Evolutionary conservation across 1,140 invertebrate species (phyloP).

Genomic region (Drosophila elegans): DNA sequence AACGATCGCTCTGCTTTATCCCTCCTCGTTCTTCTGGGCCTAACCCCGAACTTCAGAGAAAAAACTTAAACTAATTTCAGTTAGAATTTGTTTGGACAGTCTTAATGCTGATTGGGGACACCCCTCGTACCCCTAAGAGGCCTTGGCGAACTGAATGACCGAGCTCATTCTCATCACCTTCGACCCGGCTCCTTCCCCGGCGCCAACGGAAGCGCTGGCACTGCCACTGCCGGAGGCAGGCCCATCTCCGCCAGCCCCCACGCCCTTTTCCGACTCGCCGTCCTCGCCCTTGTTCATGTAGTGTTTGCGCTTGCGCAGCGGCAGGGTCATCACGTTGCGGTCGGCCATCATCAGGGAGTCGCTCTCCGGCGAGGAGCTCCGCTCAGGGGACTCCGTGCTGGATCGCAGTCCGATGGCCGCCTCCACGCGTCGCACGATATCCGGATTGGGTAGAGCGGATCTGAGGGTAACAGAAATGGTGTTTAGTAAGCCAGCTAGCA

Average conservation of each 20-base stretch:
- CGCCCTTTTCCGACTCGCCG: conserved; percentile 9
- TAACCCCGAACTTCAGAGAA: conserved; percentile 27
- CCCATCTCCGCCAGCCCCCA: conserved; percentile 2
- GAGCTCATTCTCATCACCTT: conserved; percentile 89
- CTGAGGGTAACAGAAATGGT: conserved; percentile 38
- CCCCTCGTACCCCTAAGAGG: conserved; percentile 85
- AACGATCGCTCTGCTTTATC: conserved; percentile 22
- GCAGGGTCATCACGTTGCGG: conserved; percentile 89
- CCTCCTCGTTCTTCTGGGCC: conserved; percentile 2
- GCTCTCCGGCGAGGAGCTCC: conserved; percentile 87
- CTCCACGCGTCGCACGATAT: conserved; percentile 89
- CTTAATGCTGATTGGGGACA: conserved; percentile 66
- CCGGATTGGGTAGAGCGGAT: conserved; percentile 87
- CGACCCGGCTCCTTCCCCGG: conserved; percentile 22
- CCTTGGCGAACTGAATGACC: conserved; percentile 92
- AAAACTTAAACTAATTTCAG: conserved; percentile 69
- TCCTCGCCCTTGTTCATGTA: conserved; percentile 89
- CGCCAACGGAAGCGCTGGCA: conserved; percentile 8
- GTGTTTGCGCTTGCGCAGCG: conserved; percentile 92
- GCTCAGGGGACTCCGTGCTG: conserved; percentile 85
- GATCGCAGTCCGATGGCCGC: conserved; percentile 89
- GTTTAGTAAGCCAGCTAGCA: background rate
- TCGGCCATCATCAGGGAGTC: conserved; percentile 86
- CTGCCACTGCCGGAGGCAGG: conserved; percentile 18
- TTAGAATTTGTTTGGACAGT: conserved; percentile 74